Conservation (phyloP, 2,113 vertebrate genomes). For the Tetrax tetrax region DNA sequence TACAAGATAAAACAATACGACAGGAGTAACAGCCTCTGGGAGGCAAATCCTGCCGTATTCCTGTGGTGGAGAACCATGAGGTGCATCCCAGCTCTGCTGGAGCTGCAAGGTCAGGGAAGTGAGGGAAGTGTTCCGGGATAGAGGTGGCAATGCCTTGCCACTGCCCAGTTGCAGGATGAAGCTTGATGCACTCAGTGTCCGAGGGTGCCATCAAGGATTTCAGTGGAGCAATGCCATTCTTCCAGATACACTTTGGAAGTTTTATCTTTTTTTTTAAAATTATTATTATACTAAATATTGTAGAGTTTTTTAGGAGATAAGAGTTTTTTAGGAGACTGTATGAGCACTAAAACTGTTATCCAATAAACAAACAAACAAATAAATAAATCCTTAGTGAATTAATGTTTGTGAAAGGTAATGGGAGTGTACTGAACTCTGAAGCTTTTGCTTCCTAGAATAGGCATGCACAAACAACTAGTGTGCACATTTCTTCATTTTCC, state of each 20-base stretch:
- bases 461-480: background rate
- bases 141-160: background rate
- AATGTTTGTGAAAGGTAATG: background rate
- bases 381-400: background rate
- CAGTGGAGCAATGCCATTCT: background rate
- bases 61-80: background rate
- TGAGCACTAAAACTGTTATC: background rate
- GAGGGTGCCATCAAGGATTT: background rate
- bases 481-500: background rate
- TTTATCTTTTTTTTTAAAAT: background rate
- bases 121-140: rapidly evolving
- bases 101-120: no score
- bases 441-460: background rate
- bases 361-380: background rate
- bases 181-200: rapidly evolving
- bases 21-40: background rate
- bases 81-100: background rate
- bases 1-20: rapidly evolving
- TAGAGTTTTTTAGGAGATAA: background rate
- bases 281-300: background rate
- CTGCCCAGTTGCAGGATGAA: background rate
- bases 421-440: background rate
- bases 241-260: background rate
- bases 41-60: background rate
- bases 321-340: background rate